phyloP scores from a whole-genome alignment of 2,888 invertebrate genomes.

The Spodoptera picta region DNA sequence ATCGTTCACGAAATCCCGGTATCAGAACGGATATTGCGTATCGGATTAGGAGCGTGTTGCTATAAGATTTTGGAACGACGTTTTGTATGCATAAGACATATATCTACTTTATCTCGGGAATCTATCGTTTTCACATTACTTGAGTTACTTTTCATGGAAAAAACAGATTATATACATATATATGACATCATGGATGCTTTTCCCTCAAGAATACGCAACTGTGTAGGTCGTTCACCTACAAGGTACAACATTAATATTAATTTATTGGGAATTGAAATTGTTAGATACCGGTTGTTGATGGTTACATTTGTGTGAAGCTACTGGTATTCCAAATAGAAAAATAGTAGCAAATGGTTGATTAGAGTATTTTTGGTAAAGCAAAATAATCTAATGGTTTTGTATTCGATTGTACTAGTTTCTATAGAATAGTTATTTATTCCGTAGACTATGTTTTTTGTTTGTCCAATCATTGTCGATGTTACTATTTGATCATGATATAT shows the following conservation, averaged over 20 bases:
- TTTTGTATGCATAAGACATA: constrained; percentile 24
- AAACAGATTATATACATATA: not conserved
- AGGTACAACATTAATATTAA: too few species aligned
- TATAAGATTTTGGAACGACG: constrained; percentile 25
- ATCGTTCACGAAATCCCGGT: constrained; percentile 10
- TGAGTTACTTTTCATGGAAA: not conserved
- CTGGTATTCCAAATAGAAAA: too few species aligned
- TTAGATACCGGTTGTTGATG: too few species aligned
- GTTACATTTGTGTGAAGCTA: too few species aligned
- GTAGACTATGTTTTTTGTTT: constrained; percentile 52
- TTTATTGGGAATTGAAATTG: too few species aligned
- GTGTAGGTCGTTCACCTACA: too few species aligned
- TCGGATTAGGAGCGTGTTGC: constrained; percentile 23
- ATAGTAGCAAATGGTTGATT: too few species aligned
- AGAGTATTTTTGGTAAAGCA: too few species aligned
- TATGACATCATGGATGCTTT: too few species aligned
- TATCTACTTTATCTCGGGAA: constrained; percentile 11
- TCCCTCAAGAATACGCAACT: too few species aligned
- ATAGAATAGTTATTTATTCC: constrained; percentile 33
- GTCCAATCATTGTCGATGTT: constrained; percentile 45
- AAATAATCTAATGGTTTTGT: constrained; percentile 4
- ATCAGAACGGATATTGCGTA: constrained; percentile 27
- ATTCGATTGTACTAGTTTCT: constrained; percentile 5
- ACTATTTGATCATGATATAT: constrained; percentile 41
- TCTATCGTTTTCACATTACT: constrained; percentile 4